phyloP scores from a whole-genome alignment of 2,888 invertebrate genomes.

The Euplagia quadripunctaria region DNA sequence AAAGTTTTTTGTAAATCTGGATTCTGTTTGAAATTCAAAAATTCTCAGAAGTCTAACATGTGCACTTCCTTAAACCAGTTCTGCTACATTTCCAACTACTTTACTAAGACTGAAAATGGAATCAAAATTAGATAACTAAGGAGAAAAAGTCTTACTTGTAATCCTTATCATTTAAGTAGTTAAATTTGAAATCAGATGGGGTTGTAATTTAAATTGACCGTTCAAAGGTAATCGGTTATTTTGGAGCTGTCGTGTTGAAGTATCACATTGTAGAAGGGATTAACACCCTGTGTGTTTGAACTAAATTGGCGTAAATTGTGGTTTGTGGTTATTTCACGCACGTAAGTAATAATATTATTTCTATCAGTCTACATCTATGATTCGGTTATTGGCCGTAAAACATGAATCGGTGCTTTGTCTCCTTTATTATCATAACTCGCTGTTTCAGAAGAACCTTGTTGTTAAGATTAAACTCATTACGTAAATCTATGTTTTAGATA shows the following conservation, averaged over 20 bases:
- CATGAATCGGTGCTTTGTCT: neutral
- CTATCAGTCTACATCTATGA: too few relatives aligned
- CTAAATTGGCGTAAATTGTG: constrained; percentile 40
- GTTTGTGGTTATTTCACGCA: constrained; percentile 35
- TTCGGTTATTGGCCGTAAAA: too few relatives aligned
- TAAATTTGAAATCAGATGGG: constrained; percentile 45
- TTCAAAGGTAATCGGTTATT: constrained; percentile 51
- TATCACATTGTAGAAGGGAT: constrained; percentile 38
- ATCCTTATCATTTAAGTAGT: constrained; percentile 18
- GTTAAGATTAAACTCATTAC: too few relatives aligned
- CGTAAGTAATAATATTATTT: too few relatives aligned
- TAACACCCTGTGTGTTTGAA: constrained; percentile 42
- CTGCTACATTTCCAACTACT: neutral
- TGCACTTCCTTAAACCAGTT: too few relatives aligned
- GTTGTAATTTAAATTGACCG: constrained; percentile 52
- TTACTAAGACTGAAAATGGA: neutral
- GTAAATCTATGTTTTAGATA: too few relatives aligned
- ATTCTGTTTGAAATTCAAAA: too few relatives aligned
- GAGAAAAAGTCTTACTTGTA: neutral
- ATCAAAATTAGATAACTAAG: neutral
- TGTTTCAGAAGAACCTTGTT: too few relatives aligned
- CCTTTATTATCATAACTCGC: too few relatives aligned
- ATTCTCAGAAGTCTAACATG: too few relatives aligned
- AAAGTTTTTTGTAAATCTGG: too few relatives aligned
- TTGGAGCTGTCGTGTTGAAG: constrained; percentile 24